Evolutionary conservation across 2,797 vertebrate genomes (phyloP), one percentile per base, ranked within the genome.

Genomic region (Paramormyrops hopkinsi): DNA sequence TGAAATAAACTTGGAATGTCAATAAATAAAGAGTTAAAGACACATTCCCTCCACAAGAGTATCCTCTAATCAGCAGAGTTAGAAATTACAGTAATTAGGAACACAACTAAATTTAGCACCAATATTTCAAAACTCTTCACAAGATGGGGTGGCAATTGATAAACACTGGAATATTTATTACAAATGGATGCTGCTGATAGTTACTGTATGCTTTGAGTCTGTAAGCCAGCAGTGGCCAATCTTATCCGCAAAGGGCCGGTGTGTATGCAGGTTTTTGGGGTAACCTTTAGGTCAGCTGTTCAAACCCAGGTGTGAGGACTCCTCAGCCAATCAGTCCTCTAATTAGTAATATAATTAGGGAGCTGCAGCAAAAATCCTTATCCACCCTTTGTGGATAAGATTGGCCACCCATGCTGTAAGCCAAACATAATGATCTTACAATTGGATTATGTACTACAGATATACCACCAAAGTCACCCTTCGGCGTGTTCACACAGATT

Each of bases 1-100:
- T 79, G 73, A 79, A 79, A 79, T 79, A 6, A 79, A 79, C 73
- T n/a, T 79, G 73, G 37, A 79, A 79, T 79, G 14, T 41, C 73
- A 44, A 19, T 44, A 41, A 33, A 69, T 69, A 69, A 69, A 59
- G 56, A 29, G 22, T 65, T 33, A 69, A 25, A 11, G 62, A 9
- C 62, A 33, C 62, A 69, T 65, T 9, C 22, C n/a, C 6, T 25
- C 59, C 59, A 25, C 2, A 65, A 0, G 29, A 19, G 14, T 41
- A 76, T 76, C 69, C 14, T 76, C 69, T 76, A 33, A 41, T 41
- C 5, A 37, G 69, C 33, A 41, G 33, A 76, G 17, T 41, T 76
- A 41, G 69, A 37, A 69, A 12, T 33, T 69, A 69, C 62, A 69
- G 25, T 69, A 11, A 69, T 69, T 29, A 69, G 25, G 62, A 69